phyloP scores from a whole-genome alignment of 2,888 invertebrate genomes.

The Acronicta leporina region DNA sequence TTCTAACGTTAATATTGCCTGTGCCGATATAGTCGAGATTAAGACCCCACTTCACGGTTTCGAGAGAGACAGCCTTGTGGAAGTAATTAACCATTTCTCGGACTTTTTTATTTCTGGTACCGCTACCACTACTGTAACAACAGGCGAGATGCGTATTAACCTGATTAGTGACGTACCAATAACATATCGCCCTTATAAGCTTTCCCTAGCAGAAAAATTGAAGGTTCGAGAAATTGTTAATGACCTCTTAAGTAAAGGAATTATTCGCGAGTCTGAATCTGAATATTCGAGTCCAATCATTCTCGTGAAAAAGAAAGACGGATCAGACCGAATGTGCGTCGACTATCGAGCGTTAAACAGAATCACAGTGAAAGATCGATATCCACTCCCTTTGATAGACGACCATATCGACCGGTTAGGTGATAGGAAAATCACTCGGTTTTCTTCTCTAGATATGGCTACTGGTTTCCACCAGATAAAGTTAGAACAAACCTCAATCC shows the following conservation, averaged over 20 bases:
- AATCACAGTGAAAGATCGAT: conserved; percentile 1
- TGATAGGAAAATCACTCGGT: too few relatives aligned
- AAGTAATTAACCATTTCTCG: not conserved
- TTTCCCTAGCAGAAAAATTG: not conserved
- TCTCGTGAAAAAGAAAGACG: conserved; percentile 4
- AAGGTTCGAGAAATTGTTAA: conserved; percentile 1
- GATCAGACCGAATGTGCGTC: not conserved
- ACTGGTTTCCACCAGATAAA: too few relatives aligned
- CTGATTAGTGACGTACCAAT: not conserved
- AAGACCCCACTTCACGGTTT: not conserved
- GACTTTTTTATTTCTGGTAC: not conserved
- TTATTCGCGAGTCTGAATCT: conserved; percentile 2
- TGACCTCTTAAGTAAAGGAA: not conserved
- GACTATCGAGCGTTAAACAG: not conserved
- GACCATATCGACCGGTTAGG: too few relatives aligned
- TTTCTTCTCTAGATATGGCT: too few relatives aligned
- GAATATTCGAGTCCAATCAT: conserved; percentile 3
- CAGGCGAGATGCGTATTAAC: conserved; percentile 2
- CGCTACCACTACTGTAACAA: conserved; percentile 1
- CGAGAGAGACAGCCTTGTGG: not conserved
- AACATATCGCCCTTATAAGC: not conserved
- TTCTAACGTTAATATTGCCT: too few relatives aligned
- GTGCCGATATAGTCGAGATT: not conserved
- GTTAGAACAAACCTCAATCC: too few relatives aligned
- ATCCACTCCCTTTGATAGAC: not conserved